phyloP scores from a whole-genome alignment of 2,797 vertebrate genomes.

The Odontamblyopus lacepedii region DNA sequence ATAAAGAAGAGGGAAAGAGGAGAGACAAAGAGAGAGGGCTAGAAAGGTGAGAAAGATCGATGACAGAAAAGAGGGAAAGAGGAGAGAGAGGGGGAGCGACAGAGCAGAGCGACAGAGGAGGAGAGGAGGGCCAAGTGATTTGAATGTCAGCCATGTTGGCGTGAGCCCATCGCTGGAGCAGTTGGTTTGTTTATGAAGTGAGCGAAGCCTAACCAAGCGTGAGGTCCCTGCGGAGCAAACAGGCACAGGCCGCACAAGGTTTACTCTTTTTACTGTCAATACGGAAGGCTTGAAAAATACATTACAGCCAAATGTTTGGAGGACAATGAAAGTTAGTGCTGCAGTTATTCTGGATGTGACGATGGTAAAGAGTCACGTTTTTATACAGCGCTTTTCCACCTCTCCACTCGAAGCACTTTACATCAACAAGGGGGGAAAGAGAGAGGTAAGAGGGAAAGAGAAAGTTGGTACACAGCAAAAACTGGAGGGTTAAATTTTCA shows the following conservation, averaged over 20 bases:
- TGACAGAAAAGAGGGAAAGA: too few species aligned
- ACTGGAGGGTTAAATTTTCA: too few species aligned
- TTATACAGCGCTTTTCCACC: too few species aligned
- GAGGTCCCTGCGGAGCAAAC: conserved; percentile 25
- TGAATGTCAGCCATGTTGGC: conserved; percentile 72
- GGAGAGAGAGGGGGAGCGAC: conserved; percentile 45
- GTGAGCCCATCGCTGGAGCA: conserved; percentile 49
- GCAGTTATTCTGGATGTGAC: background rate
- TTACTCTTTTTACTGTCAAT: conserved; percentile 17
- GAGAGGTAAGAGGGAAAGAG: too few species aligned
- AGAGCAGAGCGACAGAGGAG: conserved; percentile 39
- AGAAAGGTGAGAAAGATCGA: background rate
- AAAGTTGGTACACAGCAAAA: too few species aligned
- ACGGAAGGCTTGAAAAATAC: background rate
- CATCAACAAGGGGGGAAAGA: too few species aligned
- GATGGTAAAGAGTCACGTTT: background rate
- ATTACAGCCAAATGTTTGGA: background rate
- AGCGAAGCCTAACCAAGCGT: conserved; percentile 58
- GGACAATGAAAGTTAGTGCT: background rate
- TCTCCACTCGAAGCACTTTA: too few species aligned
- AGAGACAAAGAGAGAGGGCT: background rate
- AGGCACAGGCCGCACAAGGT: conserved; percentile 10
- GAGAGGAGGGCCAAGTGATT: conserved; percentile 48
- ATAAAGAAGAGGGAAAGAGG: background rate
- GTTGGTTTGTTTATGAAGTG: conserved; percentile 64